Percentiles rank a stretch among this genome's conserved stretches.
Evolutionary conservation across 2,113 vertebrate species (phyloP).

Genomic region (Fulica atra): DNA sequence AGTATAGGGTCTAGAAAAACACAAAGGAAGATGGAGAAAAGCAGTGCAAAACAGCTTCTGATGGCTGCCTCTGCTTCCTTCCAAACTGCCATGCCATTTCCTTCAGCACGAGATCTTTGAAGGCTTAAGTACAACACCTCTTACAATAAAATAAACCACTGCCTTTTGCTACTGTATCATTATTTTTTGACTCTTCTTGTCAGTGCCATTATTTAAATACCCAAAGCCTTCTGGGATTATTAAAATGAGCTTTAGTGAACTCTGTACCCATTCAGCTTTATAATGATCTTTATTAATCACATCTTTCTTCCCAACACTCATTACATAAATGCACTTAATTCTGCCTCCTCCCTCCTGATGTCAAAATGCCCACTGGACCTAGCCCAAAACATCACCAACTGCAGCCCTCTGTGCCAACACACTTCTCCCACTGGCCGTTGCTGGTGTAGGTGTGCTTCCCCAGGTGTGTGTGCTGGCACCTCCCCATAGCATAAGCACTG

Average conservation of each 20-base stretch:
- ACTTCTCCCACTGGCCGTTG: rapidly evolving
- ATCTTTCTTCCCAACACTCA: background rate
- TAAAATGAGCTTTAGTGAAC: background rate
- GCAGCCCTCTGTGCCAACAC: rapidly evolving
- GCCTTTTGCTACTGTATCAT: background rate
- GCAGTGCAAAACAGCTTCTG: background rate
- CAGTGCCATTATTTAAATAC: background rate
- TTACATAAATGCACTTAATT: background rate
- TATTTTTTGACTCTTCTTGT: background rate
- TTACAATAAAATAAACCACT: background rate
- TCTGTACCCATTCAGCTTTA: background rate
- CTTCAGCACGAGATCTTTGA: background rate
- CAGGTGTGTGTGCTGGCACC: rapidly evolving
- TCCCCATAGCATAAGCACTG: background rate
- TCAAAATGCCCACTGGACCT: background rate
- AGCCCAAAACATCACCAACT: rapidly evolving
- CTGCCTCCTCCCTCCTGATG: background rate
- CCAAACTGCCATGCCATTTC: background rate
- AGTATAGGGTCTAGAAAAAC: background rate
- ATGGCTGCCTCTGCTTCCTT: background rate
- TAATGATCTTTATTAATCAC: background rate
- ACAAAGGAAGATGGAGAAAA: background rate
- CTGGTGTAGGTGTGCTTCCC: background rate
- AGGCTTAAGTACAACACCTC: background rate
- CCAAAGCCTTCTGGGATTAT: background rate